Base-by-base conservation (phyloP, 2,797 vertebrate species). In the Rhynchotus rufescens region DNA sequence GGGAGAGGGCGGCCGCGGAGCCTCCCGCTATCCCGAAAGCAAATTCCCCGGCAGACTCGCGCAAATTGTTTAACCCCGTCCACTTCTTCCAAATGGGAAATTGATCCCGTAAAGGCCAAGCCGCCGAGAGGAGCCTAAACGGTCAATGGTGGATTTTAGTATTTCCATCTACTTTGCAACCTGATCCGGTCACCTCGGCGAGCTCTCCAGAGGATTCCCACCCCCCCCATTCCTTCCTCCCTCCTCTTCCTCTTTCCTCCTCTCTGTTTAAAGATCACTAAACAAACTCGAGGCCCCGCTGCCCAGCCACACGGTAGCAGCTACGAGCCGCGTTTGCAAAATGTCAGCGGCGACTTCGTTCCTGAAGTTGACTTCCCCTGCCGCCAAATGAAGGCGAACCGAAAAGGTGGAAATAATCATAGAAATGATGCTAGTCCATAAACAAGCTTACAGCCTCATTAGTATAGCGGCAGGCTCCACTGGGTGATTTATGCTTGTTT, bases 401-500 rank as follows among this genome's bases (percentile, higher is more conserved):
- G 98, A 98, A 98, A 98, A 98, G 98, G 98, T 99, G 98, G 98
- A 99, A 99, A 98, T 98, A 98, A 98, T 99, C 98, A 98, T 98
- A 98, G 98, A 98, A 98, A 98, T 98, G 97, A 99, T 98, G 98
- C 98, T 97, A 98, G 98, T 98, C 98, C 98, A 98, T 98, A 98
- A 98, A 98, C 98, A 98, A 98, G 98, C 98, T 98, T 98, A 98
- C 98, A 98, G 98, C 98, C 98, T 99, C 99, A 99, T 99, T 99
- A 99, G 98, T 97, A 98, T 98, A 98, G 98, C 98, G 97, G 98
- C 98, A 98, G 98, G 98, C 98, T 98, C 98, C 98, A 86, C 97
- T 98, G 98, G 98, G 98, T 98, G 98, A 98, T 98, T 96, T 97
- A 97, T 98, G 98, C 98, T 98, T 98, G 97, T 98, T 98, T 98